Conservation (phyloP, 2,888 invertebrate genomes). For the Thera britannica region DNA sequence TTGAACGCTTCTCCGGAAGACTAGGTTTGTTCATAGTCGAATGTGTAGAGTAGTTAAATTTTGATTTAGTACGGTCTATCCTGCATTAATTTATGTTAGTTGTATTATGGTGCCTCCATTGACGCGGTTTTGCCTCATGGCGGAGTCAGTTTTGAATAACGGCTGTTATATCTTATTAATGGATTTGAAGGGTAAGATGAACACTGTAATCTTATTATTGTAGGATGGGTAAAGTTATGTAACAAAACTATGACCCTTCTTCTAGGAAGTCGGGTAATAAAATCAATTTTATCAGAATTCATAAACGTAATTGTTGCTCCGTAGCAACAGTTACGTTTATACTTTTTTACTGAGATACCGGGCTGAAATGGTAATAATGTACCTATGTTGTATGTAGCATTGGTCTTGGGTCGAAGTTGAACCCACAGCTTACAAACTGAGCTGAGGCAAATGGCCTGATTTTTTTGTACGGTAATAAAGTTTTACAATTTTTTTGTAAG, state of each 20-base stretch:
- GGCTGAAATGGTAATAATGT: too few species aligned
- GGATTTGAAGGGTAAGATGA: constrained; percentile 16
- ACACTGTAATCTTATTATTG: constrained; percentile 14
- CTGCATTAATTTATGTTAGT: constrained; percentile 40
- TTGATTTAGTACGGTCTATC: constrained; percentile 44
- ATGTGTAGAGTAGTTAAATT: constrained; percentile 42
- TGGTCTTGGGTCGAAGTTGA: too few species aligned
- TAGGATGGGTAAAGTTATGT: background rate
- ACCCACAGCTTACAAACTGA: too few species aligned
- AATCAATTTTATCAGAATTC: background rate
- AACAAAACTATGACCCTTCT: background rate
- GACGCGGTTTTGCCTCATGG: constrained; percentile 36
- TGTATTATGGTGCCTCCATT: constrained; percentile 34
- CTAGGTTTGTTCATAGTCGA: constrained; percentile 38
- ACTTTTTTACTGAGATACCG: too few species aligned
- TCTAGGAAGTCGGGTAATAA: background rate
- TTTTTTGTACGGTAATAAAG: too few species aligned
- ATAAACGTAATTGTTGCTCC: too few species aligned
- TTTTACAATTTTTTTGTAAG: too few species aligned
- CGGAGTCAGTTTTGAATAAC: constrained; percentile 34
- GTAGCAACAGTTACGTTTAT: too few species aligned
- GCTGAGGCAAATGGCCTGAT: too few species aligned
- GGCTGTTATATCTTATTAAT: constrained; percentile 35
- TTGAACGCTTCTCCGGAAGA: constrained; percentile 4
- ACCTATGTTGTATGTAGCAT: too few species aligned